Conservation (phyloP, 1,140 invertebrate genomes). For the Drosophila pseudoobscura region DNA sequence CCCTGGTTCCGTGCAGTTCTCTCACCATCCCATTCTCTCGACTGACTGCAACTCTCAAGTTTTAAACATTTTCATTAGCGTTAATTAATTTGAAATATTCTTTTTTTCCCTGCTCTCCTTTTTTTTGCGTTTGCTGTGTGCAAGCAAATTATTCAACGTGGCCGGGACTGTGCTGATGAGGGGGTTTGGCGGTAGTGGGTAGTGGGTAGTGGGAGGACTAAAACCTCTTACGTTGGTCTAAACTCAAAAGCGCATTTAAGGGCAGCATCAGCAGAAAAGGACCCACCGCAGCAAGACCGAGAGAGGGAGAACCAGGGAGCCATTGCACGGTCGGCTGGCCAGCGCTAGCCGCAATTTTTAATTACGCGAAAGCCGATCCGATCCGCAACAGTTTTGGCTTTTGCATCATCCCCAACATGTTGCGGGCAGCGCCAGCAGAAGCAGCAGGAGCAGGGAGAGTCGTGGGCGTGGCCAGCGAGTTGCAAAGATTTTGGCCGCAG, state of each 20-base stretch:
- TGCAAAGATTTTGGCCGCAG: constrained; percentile 68
- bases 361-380: constrained; percentile 80
- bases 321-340: constrained; percentile 29
- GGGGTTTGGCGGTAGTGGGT: neutral
- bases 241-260: constrained; percentile 71
- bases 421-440: constrained; percentile 29
- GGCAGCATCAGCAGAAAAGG: constrained; percentile 70
- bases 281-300: constrained; percentile 42
- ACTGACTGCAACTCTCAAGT: constrained; percentile 61
- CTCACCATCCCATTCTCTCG: neutral
- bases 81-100: constrained; percentile 81
- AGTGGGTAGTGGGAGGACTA: constrained; percentile 18
- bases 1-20: neutral
- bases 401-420: constrained; percentile 48
- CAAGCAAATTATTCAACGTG: constrained; percentile 71
- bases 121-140: constrained; percentile 39
- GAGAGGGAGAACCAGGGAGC: constrained; percentile 23
- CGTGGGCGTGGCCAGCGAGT: constrained; percentile 29
- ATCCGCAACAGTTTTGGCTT: constrained; percentile 77
- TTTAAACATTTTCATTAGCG: constrained; percentile 82
- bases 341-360: constrained; percentile 72
- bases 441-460: constrained; percentile 7
- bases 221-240: constrained; percentile 70
- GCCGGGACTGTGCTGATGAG: neutral
- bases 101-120: constrained; percentile 48